Percentiles rank a stretch among this genome's conserved stretches.
phyloP scores from a whole-genome alignment of 2,113 vertebrate genomes.

The Aix galericulata region DNA sequence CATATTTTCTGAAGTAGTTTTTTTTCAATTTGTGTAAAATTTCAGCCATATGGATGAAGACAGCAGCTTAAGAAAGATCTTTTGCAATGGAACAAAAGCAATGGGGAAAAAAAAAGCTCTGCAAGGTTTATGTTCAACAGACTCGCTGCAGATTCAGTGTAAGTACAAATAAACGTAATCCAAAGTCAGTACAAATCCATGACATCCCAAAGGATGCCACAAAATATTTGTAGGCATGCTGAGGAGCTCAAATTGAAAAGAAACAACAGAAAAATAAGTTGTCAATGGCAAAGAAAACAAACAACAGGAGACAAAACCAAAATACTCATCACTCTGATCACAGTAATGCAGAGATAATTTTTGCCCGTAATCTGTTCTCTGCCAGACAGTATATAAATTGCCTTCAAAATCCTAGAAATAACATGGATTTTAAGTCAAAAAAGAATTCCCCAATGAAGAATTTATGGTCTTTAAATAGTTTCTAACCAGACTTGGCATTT shows the following conservation, averaged over 20 bases:
- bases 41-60: neutral
- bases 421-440: neutral
- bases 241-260: neutral
- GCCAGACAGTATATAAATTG: neutral
- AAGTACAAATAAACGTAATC: neutral
- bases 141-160: neutral
- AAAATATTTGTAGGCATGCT: neutral
- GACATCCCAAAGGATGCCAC: neutral
- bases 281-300: slow-evolving; percentile 10
- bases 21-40: neutral
- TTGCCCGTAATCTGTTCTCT: neutral
- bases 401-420: neutral
- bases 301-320: slow-evolving; percentile 8
- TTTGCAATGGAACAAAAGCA: neutral
- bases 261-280: slow-evolving; percentile 11
- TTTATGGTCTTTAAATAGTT: neutral
- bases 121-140: neutral
- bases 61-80: neutral
- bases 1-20: neutral
- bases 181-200: neutral
- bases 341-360: neutral
- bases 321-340: neutral
- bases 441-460: neutral
- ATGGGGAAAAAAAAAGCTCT: neutral
- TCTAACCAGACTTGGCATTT: neutral